Evolutionary conservation across 2,797 vertebrate species (phyloP), one percentile per base, ranked within the genome.

Genomic region (Sparus aurata): DNA sequence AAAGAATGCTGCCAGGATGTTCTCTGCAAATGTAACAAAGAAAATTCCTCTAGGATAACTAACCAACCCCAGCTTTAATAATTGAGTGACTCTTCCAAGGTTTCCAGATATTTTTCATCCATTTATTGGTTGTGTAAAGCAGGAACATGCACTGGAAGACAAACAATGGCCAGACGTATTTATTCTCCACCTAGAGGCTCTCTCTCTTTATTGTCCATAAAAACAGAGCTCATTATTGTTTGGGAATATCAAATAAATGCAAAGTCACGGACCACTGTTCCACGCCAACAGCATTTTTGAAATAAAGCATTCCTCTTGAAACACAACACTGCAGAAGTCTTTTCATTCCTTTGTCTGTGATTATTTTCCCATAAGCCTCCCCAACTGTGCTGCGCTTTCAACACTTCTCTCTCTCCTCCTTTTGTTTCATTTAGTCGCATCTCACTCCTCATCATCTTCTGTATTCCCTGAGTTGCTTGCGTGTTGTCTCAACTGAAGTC

Each of bases 301-400:
- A 74, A 77, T 64, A 60, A 66, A 73, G 8, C 43, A 62, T 75
- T 82, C 58, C 30, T 68, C 65, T 70, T 80, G 60, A 85, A 83
- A 79, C 59, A 49, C 20, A 20, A 46, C 18, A 17, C 45, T 34
- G 61, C 20, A 0, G 16, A 68, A 60, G 17, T 78, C 62, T 66
- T 80, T 81, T 75, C 27, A 75, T 78, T 77, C 49, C 52, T 81
- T 77, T 74, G 53, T 75, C 78, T 9, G 0, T 61, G 52, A 66
- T 80, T 58, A 17, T 83, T 66, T 83, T 45, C 59, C 61, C 79
- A 62, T 23, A 67, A 77, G 45, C 30, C 11, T 53, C n/a, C 49
- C 54, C 23, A 13, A 2, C 59, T 77, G 61, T 18, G 27, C 62
- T 63, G 34, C 52, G 69, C n/a, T 47, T 60, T 59, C 25, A 22